Base-by-base conservation (phyloP, 2,888 invertebrate species). In the Melitaea athalia region DNA sequence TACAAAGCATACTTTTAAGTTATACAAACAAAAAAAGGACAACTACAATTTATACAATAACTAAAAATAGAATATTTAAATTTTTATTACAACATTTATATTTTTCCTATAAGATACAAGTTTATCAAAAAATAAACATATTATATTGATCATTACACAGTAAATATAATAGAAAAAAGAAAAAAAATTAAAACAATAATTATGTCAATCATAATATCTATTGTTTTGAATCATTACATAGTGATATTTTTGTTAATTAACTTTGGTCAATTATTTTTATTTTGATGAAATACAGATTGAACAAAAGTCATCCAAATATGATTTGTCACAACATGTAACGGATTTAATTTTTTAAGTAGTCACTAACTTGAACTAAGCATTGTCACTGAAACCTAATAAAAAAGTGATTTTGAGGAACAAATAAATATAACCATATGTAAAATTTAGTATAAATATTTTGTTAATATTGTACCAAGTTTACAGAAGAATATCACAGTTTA, bases 401-500 rank as follows among this genome's bases (percentile, higher is more conserved):
- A n/a, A 49, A 49, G n/a, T 49, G 47, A 6, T 49, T 49, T 49
- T 49, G 14, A 14, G n/a, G 47, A 2, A 33, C 14, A 55, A 55
- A 33, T 55, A 14, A 33, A 55, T 33, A 55, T 52, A 0, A 6
- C 7, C 52, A 52, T 24, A 52, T 17, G 6, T 49, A 17, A 52
- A 24, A 50, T 50, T 15, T 50, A 15, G 17, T 52, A 38, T 11
- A 8, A 38, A 42, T 57, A 15, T 7, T 47, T 60, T 60, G 43
- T 15, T 50, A 52, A 50, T 53, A 31, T 43, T 60, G 15, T 50
- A 50, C 24, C 38, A n/a, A 43, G 38, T 14, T 50, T 43, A 24
- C 12, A n/a, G 47, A 57, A 55, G 42, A 62, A 62, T 67, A 67
- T 67, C 61, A 67, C 61, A 67, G 61, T 66, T 55, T n/a, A 49